Conservation (phyloP, 2,797 vertebrate species). For the Enteromius treurensis region DNA sequence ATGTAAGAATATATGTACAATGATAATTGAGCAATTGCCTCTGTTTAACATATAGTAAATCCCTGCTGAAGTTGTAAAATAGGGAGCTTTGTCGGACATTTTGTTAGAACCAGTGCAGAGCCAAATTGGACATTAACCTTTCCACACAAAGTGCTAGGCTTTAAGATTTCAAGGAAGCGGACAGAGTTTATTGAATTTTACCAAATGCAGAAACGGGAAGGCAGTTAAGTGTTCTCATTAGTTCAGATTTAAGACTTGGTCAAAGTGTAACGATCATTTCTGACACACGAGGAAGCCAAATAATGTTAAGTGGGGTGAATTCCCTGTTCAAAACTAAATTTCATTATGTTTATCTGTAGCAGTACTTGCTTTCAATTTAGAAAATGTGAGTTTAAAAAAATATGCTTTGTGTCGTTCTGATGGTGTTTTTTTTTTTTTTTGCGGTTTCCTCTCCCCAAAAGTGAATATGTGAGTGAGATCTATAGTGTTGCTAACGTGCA, state of each 20-base stretch:
- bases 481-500: conserved; percentile 70
- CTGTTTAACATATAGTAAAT: conserved; percentile 60
- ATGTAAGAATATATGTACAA: conserved; percentile 51
- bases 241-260: conserved; percentile 53
- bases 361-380: conserved; percentile 53
- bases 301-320: background rate
- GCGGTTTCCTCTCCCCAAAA: conserved; percentile 48
- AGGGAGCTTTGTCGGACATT: conserved; percentile 61
- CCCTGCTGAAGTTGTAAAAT: conserved; percentile 56
- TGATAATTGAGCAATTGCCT: conserved; percentile 50
- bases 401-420: conserved; percentile 47
- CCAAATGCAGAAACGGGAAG: conserved; percentile 58
- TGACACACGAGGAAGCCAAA: conserved; percentile 17
- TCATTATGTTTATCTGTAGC: conserved; percentile 39
- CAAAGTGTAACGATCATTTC: conserved; percentile 47
- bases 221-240: conserved; percentile 53
- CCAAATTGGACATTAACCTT: conserved; percentile 67
- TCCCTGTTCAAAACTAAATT: conserved; percentile 32
- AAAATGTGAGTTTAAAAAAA: conserved; percentile 56
- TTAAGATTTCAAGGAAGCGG: conserved; percentile 60
- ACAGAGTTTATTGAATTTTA: conserved; percentile 57
- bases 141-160: conserved; percentile 63
- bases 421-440: conserved; percentile 48
- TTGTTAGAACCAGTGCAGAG: conserved; percentile 59
- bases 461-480: conserved; percentile 63